Conservation (phyloP, 2,888 invertebrate genomes). For the Orgyia antiqua region DNA sequence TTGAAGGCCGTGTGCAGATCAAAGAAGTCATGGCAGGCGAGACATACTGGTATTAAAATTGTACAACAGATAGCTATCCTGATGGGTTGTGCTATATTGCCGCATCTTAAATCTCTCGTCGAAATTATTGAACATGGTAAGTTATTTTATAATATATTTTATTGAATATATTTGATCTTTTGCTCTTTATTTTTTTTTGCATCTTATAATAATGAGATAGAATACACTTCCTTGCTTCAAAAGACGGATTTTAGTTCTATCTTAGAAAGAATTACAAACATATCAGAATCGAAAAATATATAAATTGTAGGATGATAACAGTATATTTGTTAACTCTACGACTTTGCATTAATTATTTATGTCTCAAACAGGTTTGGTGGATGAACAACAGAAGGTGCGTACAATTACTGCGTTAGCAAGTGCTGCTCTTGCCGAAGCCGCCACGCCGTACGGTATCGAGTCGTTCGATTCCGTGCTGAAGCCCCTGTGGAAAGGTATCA, state of each 20-base stretch:
- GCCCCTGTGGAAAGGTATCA: slow-evolving; percentile 99
- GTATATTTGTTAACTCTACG: too few species aligned
- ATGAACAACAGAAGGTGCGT: slow-evolving; percentile 99
- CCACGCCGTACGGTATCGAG: slow-evolving; percentile 99
- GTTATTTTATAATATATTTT: slow-evolving; percentile 17
- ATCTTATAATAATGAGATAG: too few species aligned
- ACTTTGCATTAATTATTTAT: too few species aligned
- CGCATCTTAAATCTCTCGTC: slow-evolving; percentile 97
- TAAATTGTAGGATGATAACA: too few species aligned
- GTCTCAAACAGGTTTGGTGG: slow-evolving; percentile 85
- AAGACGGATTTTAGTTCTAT: too few species aligned
- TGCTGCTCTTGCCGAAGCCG: slow-evolving; percentile 98
- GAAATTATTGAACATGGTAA: slow-evolving; percentile 99
- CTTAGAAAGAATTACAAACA: too few species aligned
- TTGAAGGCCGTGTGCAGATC: slow-evolving; percentile 99
- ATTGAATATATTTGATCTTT: too few species aligned
- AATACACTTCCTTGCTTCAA: too few species aligned
- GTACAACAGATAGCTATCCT: slow-evolving; percentile 99
- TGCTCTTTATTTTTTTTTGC: too few species aligned
- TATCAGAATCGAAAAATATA: too few species aligned
- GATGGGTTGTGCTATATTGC: slow-evolving; percentile 99
- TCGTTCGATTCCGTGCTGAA: slow-evolving; percentile 99
- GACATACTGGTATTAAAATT: slow-evolving; percentile 99
- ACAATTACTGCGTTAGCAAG: slow-evolving; percentile 99
- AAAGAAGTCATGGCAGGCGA: slow-evolving; percentile 99